Base-by-base conservation (phyloP, 2,888 invertebrate genomes). In the Chydorus sphaericus region DNA sequence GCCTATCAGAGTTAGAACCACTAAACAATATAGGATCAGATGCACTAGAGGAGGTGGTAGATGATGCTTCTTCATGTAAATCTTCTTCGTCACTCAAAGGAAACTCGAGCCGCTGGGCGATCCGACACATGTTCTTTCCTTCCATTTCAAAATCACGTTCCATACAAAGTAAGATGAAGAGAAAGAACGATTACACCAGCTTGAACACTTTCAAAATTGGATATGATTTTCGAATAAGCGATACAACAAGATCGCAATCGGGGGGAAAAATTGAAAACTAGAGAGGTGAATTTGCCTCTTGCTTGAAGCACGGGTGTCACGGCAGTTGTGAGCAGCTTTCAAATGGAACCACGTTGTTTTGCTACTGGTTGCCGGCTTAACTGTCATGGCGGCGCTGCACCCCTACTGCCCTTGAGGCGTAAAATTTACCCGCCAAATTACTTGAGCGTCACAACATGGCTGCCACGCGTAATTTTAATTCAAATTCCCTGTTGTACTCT, bases 1-100 rank as follows among this genome's bases (percentile, higher is more conserved):
- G 26, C 23, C 44, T 23, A 26, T 44, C 44, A 14, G 44, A 44
- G 44, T 44, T 44, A n/a, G n/a, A n/a, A n/a, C n/a, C n/a, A n/a
- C n/a, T n/a, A n/a, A n/a, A n/a, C n/a, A n/a, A n/a, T n/a, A n/a
- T n/a, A n/a, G n/a, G n/a, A n/a, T n/a, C n/a, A n/a, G n/a, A n/a
- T n/a, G n/a, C n/a, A 28, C 44, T 44, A 8, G 44, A 44, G 28
- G 44, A 28, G 26, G 11, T n/a, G 44, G 1, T 44, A 8, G 11
- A 14, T 10, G 44, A 14, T 1, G 44, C 23, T 23, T 23, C 44
- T 26, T 44, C 44, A 44, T 44, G 44, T 28, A 44, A 44, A 44
- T 53, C 37, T 16, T 53, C 53, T 26, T 53, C 53, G 53, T 53
- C 53, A 37, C 38, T 38, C 38, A 38, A 53, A 23, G 53, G 37